A percentile compares a stretch with the other conserved stretches of the same genome.
phyloP scores from a whole-genome alignment of 2,113 vertebrate species.

The Limnothrissa miodon region DNA sequence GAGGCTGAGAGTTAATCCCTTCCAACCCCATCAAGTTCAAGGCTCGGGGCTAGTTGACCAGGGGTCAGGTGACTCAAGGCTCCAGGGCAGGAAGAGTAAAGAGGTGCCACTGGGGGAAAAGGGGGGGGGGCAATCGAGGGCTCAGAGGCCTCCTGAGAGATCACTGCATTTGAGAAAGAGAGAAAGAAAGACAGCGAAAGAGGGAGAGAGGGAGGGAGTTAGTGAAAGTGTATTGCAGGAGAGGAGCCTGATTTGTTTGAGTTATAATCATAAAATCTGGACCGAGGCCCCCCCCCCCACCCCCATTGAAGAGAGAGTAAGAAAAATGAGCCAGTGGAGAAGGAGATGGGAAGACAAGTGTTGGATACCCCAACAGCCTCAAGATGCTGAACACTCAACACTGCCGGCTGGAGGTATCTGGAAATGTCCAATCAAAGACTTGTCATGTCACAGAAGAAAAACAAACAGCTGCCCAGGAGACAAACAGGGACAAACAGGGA shows the following conservation, averaged over 20 bases:
- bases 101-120: not conserved
- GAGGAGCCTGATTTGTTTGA: not conserved
- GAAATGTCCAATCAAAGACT: not conserved
- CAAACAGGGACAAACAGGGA: not conserved
- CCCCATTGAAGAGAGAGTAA: not conserved
- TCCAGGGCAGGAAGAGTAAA: not conserved
- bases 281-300: not conserved
- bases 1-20: slow-evolving; percentile 21
- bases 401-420: not conserved
- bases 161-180: not conserved
- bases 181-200: not conserved
- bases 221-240: not conserved
- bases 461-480: not conserved
- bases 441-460: not conserved
- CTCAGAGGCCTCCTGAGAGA: not conserved
- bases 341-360: not conserved
- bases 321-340: not conserved
- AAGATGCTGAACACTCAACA: not conserved
- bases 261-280: not conserved
- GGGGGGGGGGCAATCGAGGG: not conserved
- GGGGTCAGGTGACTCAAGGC: slow-evolving; percentile 2
- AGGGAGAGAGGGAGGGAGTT: not conserved
- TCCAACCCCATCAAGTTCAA: not conserved
- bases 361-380: too few relatives aligned
- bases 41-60: slow-evolving; percentile 16